These are phyloP conservation scores for Stratiolaelaps scimitus DNA, from an alignment of 1,140 invertebrate genomes.

Conservation along the genomic window DNA sequence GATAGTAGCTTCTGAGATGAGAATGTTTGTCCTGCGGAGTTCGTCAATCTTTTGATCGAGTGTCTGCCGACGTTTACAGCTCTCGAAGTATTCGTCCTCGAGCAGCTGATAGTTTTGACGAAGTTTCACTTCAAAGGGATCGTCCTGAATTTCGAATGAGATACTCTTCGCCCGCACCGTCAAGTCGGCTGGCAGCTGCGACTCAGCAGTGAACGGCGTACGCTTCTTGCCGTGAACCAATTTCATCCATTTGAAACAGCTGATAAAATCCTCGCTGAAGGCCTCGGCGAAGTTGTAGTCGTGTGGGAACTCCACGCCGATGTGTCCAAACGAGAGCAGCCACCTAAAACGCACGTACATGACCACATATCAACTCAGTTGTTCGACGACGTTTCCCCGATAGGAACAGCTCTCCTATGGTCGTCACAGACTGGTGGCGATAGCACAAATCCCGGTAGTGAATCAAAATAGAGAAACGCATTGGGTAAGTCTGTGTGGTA, in stretches of 20 bases:
- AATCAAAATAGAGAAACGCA: too few species aligned
- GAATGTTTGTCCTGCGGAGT: slow-evolving; percentile 61
- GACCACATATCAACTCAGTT: too few species aligned
- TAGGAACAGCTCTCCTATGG: too few species aligned
- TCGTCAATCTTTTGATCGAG: slow-evolving; percentile 73
- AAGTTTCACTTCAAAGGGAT: slow-evolving; percentile 93
- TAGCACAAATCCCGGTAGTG: too few species aligned
- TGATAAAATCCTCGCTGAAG: slow-evolving; percentile 66
- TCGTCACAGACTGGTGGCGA: too few species aligned
- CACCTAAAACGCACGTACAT: slow-evolving; percentile 31
- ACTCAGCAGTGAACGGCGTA: slow-evolving; percentile 52
- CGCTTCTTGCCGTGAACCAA: slow-evolving; percentile 58
- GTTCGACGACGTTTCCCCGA: too few species aligned
- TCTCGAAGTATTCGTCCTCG: slow-evolving; percentile 91
- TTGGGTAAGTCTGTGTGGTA: too few species aligned
- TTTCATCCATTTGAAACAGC: slow-evolving; percentile 85
- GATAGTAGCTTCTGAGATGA: slow-evolving; percentile 57
- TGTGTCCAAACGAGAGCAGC: slow-evolving; percentile 52
- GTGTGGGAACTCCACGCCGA: slow-evolving; percentile 72
- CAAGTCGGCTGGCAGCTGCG: slow-evolving; percentile 67
- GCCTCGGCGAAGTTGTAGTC: slow-evolving; percentile 84
- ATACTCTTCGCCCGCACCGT: slow-evolving; percentile 57
- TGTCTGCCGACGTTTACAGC: slow-evolving; percentile 74
- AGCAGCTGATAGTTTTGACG: slow-evolving; percentile 88
- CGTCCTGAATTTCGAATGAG: slow-evolving; percentile 80